Evolutionary conservation across 2,888 invertebrate species (phyloP), one percentile per base, ranked within the genome.

Genomic region (Erebia epiphron): DNA sequence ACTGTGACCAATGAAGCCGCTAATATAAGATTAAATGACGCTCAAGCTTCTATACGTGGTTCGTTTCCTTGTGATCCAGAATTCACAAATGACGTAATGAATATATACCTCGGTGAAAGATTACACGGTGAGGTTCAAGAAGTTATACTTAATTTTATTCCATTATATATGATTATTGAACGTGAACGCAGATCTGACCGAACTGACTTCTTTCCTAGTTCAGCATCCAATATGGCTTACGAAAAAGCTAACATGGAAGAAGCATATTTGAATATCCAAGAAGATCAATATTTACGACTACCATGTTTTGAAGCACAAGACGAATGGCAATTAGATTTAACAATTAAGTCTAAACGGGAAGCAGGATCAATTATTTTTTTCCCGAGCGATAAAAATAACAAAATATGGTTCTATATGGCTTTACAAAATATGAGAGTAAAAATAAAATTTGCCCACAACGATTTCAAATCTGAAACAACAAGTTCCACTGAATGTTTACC

Each of bases 101-200:
- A 85, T 71, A 85, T 94, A 77, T 81, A 76, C 71, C 79, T 94
- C 4, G 94, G 94, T 9, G 89, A 91, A 78, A 86, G 82, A 75
- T 84, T 93, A 69, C 89, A 88, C 49, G 94, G 94, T 1, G 89
- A 90, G 79, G 82, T 94, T 66, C 91, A 94, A 77, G 90, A 92
- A 75, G 58, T 94, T 10, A 83, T 88, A 49, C 77, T 94, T 16
- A 94, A 94, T 78, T 94, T 94, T 75, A 87, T 85, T 54, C 88
- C 90, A 1, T 75, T 94, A 52, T 80, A 79, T 67, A 80, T 92
- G 75, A 78, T 79, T 35, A 77, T 84, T 43, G 81, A 83, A 70
- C 79, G 79, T 62, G 75, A 82, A 60, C 73, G 69, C 50, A 81
- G 73, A 71, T 67, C 72, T 50, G 78, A 67, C 18, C 74, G 71